Conservation (phyloP, 2,113 vertebrate species). For the Grantiella picta region DNA sequence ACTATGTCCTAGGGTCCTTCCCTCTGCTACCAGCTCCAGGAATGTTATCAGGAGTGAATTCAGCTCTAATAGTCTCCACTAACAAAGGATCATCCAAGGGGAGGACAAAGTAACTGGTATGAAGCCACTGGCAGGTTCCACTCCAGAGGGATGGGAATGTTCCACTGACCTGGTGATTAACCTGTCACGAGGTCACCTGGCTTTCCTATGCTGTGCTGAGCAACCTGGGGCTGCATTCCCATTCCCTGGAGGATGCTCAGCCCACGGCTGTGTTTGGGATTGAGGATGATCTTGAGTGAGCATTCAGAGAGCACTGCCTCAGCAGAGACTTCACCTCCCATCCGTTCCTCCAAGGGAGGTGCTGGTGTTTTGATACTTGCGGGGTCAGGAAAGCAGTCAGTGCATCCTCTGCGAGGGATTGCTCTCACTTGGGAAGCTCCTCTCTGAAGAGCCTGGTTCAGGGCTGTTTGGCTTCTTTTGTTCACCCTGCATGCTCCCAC, state of each 20-base stretch:
- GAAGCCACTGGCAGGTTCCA: not conserved
- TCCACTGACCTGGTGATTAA: not conserved
- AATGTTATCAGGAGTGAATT: not conserved
- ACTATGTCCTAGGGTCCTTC: not conserved
- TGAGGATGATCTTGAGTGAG: not conserved
- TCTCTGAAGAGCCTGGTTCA: not conserved
- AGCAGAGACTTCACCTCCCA: not conserved
- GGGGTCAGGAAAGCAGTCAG: not conserved
- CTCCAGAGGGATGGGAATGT: not conserved
- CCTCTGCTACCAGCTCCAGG: not conserved
- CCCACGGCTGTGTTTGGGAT: not conserved
- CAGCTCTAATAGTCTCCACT: fast-evolving
- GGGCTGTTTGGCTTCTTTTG: not conserved
- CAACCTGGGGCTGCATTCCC: not conserved
- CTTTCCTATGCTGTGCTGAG: not conserved
- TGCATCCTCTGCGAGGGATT: not conserved
- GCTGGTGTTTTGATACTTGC: not conserved
- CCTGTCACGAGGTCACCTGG: not conserved
- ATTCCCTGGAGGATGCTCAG: not conserved
- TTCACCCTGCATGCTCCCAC: not conserved
- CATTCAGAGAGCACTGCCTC: not conserved
- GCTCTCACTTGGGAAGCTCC: not conserved
- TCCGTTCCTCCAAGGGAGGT: not conserved
- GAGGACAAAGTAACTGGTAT: not conserved
- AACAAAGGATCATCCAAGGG: not conserved